Base-by-base conservation (phyloP, 1,140 invertebrate genomes). In the Bombus terrestris region DNA sequence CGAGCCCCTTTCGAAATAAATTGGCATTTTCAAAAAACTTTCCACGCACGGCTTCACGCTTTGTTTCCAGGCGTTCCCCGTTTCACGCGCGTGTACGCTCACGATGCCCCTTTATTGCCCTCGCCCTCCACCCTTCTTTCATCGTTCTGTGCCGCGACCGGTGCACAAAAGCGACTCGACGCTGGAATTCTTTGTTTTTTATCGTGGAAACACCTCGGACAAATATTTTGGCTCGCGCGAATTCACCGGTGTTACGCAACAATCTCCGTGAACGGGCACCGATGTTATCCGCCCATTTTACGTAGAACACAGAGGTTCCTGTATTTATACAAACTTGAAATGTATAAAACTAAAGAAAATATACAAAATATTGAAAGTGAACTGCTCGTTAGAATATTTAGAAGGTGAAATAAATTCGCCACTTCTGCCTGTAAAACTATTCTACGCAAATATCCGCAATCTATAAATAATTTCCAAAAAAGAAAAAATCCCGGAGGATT, bases 21-120 rank as follows among this genome's bases (percentile, higher is more conserved):
- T 92, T 92, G 91, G 89, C 92, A 90, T 93, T 94, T 93, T 94
- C 86, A 81, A 91, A 91, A 92, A 93, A 73, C 62, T 79, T 76
- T 90, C 53, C 81, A 90, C 83, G 88, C 87, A 82, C 79, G 79
- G 75, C 83, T 91, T 90, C 88, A 87, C 87, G 86, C 88, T 91
- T 93, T 93, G 92, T 92, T 89, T 91, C 89, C 85, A 77, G 37
- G 68, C 89, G 62, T 86, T 88, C 87, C 73, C 83, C 71, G 83
- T 87, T 78, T 76, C 77, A 81, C 78, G 59, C 73, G 59, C 85
- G 77, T 78, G 77, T 64, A 72, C 75, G 64, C 25, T 85, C 83
- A 59, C 77, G 78, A 71, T 82, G 81, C 87, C 86, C 86, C 78
- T 87, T 84, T 83, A 88, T 89, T 89, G 77, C 77, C 75, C 75